Evolutionary conservation across 2,113 vertebrate genomes (phyloP).

Genomic region (Elgaria multicarinata): DNA sequence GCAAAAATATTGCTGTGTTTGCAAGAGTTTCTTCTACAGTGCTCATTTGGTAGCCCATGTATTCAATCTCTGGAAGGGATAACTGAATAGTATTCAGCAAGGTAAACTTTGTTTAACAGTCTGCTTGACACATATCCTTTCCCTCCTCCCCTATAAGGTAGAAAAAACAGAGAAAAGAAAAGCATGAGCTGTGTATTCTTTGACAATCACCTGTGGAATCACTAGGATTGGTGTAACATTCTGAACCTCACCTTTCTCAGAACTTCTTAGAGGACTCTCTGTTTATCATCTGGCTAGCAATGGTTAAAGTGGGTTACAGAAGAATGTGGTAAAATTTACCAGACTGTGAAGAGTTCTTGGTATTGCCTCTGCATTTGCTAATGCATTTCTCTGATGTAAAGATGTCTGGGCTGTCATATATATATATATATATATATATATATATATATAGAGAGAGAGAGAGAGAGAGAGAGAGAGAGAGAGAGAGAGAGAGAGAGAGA

Average conservation of each 20-base stretch:
- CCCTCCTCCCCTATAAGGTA: background rate
- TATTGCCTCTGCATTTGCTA: conserved; percentile 63
- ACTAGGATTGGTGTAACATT: conserved; percentile 35
- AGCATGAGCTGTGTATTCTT: background rate
- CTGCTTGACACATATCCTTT: conserved; percentile 9
- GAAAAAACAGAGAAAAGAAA: background rate
- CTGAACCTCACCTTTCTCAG: conserved; percentile 44
- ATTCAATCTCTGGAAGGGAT: conserved; percentile 22
- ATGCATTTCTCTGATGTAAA: conserved; percentile 56
- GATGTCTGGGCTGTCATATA: conserved; percentile 29
- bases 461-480: too few relatives aligned
- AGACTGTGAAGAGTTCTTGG: conserved; percentile 51
- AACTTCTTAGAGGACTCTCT: conserved; percentile 62
- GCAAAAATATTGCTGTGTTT: background rate
- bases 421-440: too few relatives aligned
- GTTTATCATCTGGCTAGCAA: conserved; percentile 53
- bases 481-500: background rate
- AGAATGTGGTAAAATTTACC: conserved; percentile 65
- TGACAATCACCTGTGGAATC: conserved; percentile 42
- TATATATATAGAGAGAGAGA: too few relatives aligned
- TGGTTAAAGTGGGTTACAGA: conserved; percentile 61
- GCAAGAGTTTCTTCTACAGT: background rate
- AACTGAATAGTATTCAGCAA: background rate
- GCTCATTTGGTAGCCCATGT: background rate
- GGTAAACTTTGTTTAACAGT: background rate